Evolutionary conservation across 2,888 invertebrate species (phyloP).

Genomic region (Polydesmus complanatus): DNA sequence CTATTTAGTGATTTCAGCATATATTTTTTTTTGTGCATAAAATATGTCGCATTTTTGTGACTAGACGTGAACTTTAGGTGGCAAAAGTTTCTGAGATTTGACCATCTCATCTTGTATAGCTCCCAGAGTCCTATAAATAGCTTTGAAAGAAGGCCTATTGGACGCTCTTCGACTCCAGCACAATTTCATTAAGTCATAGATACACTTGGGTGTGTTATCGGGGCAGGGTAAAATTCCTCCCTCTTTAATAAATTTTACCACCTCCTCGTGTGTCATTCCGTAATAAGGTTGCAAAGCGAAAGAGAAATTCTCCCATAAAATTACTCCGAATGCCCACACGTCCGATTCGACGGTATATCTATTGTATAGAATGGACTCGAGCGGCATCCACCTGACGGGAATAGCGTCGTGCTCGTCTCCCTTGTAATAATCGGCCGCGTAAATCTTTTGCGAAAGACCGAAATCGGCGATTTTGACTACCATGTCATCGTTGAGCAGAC

Average conservation of each 20-base stretch:
- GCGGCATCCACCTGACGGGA: slow-evolving; percentile 95
- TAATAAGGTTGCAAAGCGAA: slow-evolving; percentile 93
- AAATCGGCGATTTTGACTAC: slow-evolving; percentile 95
- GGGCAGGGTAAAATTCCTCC: slow-evolving; percentile 81
- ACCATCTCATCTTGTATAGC: slow-evolving; percentile 27
- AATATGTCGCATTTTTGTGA: too few relatives aligned
- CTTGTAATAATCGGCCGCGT: slow-evolving; percentile 71
- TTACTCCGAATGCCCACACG: slow-evolving; percentile 94
- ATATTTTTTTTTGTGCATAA: too few relatives aligned
- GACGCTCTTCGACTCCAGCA: slow-evolving; percentile 83
- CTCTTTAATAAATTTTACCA: slow-evolving; percentile 83
- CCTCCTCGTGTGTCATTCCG: slow-evolving; percentile 94
- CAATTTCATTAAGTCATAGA: slow-evolving; percentile 82
- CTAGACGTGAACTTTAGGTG: slow-evolving; percentile 18
- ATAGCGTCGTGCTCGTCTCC: slow-evolving; percentile 91
- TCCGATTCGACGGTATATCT: slow-evolving; percentile 93
- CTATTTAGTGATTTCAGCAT: too few relatives aligned
- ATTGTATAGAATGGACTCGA: slow-evolving; percentile 90
- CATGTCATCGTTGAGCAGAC: slow-evolving; percentile 84
- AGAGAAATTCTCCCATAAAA: slow-evolving; percentile 92
- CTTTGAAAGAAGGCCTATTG: slow-evolving; percentile 64
- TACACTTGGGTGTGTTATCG: slow-evolving; percentile 69
- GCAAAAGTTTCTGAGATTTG: slow-evolving; percentile 13
- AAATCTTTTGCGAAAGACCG: slow-evolving; percentile 88
- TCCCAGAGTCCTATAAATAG: slow-evolving; percentile 27